Base-by-base conservation (phyloP, 2,888 invertebrate species). In the Tenthredo mesomela region DNA sequence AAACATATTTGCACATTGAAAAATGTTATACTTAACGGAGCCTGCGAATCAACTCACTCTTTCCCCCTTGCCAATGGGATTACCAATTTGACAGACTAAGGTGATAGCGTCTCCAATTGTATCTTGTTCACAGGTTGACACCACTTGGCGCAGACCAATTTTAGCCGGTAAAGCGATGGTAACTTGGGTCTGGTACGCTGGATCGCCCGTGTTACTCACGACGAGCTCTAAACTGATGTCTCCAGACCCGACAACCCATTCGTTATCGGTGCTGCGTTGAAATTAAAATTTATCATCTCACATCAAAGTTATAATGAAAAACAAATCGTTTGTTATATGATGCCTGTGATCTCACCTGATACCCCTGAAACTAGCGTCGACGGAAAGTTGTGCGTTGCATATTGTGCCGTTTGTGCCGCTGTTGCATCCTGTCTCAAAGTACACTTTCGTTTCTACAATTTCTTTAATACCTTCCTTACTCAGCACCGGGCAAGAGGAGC, bases 181-280 rank as follows among this genome's bases (percentile, higher is more conserved):
- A 0, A 89, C 84, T 3, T 85, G 87, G 0, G 89, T 88, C 6
- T 88, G 85, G 85, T 92, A 91, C 1, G 92, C 90, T 0, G 91
- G 90, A 85, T 92, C 92, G 18, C 86, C 89, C 1, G 84, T 47
- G 85, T 92, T 92, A n/a, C 84, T 78, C 37, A 92, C 85, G 47
- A 18, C 58, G 0, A 88, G 54, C 85, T 87, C 87, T 15, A 91
- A 86, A 43, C 84, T 88, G 43, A 92, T 85, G 78, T 91, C 89
- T 5, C 87, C 87, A 5, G 92, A 91, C 33, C 92, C 92, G 25
- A 92, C 90, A 12, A 89, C 80, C 92, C 91, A 92, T 1, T 87
- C 87, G 54, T 88, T 77, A 71, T 89, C 86, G 21, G 87, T 84
- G n/a, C 88, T 89, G 58, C 47, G 29, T 47, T 33, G 4, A 2